These are phyloP conservation scores for Heteronetta atricapilla DNA, from an alignment of 2,113 vertebrate genomes.

Conservation along the genomic window DNA sequence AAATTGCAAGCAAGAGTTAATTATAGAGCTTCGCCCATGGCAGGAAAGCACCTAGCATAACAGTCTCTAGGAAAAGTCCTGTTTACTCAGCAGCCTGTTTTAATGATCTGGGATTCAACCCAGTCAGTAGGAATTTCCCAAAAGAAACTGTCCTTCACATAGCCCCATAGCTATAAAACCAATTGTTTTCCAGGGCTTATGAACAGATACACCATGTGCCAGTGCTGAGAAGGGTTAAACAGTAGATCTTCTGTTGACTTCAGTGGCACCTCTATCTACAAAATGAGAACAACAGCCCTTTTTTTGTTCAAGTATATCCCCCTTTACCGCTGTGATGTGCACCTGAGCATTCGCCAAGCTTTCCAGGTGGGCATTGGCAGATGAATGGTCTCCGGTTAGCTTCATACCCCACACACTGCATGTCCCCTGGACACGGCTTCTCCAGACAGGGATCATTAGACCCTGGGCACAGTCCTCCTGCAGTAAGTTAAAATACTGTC, in stretches of 20 bases:
- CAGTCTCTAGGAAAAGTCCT: slow-evolving; percentile 2
- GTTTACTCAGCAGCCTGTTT: slow-evolving; percentile 5
- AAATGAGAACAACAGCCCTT: background rate
- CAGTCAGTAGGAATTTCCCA: slow-evolving; percentile 15
- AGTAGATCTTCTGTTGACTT: background rate
- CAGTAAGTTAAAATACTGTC: slow-evolving; percentile 21
- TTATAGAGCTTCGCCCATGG: slow-evolving; percentile 11
- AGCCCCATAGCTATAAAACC: background rate
- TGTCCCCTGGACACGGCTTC: slow-evolving; percentile 91
- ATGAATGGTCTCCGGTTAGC: slow-evolving; percentile 85
- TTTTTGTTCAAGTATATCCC: background rate
- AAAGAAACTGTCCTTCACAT: background rate
- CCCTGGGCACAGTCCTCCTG: slow-evolving; percentile 89
- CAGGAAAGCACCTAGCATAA: slow-evolving; percentile 31
- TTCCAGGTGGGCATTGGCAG: slow-evolving; percentile 95
- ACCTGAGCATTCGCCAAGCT: slow-evolving; percentile 97
- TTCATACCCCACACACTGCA: slow-evolving; percentile 92
- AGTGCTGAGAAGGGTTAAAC: background rate
- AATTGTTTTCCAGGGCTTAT: background rate
- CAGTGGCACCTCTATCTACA: background rate
- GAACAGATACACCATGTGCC: background rate
- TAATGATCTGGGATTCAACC: background rate
- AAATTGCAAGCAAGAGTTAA: slow-evolving; percentile 7
- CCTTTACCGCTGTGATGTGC: background rate
- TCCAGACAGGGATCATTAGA: slow-evolving; percentile 87